Conservation (phyloP, 2,888 invertebrate species). For the Tenthredo scrophulariae region DNA sequence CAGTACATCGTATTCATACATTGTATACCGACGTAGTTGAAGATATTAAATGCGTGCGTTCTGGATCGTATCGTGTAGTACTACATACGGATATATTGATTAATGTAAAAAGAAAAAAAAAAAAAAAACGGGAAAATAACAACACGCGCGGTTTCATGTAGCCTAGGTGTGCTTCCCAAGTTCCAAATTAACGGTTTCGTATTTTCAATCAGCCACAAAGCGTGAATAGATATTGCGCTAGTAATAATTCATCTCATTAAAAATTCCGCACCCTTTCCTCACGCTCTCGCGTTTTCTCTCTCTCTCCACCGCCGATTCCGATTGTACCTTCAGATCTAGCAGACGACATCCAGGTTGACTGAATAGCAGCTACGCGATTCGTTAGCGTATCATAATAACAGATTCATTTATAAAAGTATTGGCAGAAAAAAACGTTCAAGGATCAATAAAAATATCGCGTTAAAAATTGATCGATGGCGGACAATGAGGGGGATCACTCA, state of each 20-base stretch:
- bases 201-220: not conserved
- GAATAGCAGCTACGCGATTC: not conserved
- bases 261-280: conserved; percentile 7
- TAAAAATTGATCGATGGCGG: conserved; percentile 65
- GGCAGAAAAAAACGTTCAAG: not conserved
- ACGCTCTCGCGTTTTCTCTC: not conserved
- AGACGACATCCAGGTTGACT: conserved; percentile 18
- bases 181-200: not conserved
- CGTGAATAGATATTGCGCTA: not conserved
- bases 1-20: not conserved
- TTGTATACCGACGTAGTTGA: conserved; percentile 3
- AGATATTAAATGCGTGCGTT: not conserved
- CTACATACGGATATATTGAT: not conserved
- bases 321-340: not conserved
- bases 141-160: not conserved
- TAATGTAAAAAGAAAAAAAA: not conserved
- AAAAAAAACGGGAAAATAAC: not conserved
- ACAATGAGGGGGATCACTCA: conserved; percentile 66
- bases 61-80: not conserved
- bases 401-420: not conserved
- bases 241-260: not conserved
- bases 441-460: not conserved
- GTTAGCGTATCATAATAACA: not conserved
- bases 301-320: not conserved
- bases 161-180: not conserved